Evolutionary conservation across 2,113 vertebrate genomes (phyloP).

Genomic region (pig (Sus scrofa)): DNA sequence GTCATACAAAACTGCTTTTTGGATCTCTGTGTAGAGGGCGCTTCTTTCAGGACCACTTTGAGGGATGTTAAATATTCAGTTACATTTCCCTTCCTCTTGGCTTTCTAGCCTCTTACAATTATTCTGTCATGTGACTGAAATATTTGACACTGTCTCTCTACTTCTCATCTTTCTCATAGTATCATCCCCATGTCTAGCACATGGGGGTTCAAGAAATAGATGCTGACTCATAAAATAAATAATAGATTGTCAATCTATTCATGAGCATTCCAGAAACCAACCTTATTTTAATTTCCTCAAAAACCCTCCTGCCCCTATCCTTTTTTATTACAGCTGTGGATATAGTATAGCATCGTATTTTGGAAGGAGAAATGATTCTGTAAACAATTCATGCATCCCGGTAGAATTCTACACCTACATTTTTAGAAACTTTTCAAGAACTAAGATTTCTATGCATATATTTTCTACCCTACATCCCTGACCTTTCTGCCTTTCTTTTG

Average conservation of each 20-base stretch:
- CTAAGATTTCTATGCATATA: background rate
- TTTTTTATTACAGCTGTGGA: background rate
- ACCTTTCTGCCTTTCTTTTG: constrained; percentile 53
- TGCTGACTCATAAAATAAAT: background rate
- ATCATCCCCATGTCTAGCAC: background rate
- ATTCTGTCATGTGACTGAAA: background rate
- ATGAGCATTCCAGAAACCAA: background rate
- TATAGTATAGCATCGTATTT: background rate
- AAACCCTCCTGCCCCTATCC: background rate
- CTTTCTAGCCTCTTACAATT: background rate
- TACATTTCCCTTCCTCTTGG: background rate
- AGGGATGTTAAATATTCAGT: background rate
- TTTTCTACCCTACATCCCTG: background rate
- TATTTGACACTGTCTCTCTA: background rate
- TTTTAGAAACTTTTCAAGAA: background rate
- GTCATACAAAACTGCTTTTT: background rate
- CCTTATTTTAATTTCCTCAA: constrained; percentile 42
- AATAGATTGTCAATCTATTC: background rate
- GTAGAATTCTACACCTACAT: background rate
- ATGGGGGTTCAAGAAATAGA: background rate
- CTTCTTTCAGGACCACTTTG: background rate
- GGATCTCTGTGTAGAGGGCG: background rate
- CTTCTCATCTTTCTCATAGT: background rate
- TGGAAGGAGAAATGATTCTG: background rate
- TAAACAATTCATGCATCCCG: background rate